These are phyloP conservation scores for Plecturocebus donacophilus DNA, from an alignment of 2,113 vertebrate genomes.

Conservation along the genomic window DNA sequence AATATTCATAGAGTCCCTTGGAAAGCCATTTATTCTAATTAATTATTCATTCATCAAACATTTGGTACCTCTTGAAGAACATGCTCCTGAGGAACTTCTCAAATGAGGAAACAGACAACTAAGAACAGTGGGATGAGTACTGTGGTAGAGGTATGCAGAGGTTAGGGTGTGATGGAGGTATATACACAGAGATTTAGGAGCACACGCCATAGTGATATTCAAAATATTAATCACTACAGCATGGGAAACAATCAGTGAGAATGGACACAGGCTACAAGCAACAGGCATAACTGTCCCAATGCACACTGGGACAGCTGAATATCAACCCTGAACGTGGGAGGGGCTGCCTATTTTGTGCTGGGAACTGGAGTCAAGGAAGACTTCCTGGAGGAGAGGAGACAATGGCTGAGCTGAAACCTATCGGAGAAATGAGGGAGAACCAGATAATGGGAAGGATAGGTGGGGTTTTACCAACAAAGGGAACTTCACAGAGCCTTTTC, in stretches of 20 bases:
- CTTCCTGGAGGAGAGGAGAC: neutral
- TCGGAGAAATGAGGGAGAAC: neutral
- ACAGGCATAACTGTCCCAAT: fast-evolving
- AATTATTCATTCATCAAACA: neutral
- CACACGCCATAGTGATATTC: neutral
- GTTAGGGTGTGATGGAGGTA: neutral
- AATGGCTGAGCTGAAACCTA: neutral
- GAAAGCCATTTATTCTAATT: neutral
- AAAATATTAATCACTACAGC: neutral
- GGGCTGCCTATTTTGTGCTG: neutral
- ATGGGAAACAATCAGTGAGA: fast-evolving
- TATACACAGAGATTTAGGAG: fast-evolving
- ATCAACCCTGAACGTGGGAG: neutral
- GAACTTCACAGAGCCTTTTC: neutral
- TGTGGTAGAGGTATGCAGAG: neutral
- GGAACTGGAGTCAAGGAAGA: neutral
- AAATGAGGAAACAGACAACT: neutral
- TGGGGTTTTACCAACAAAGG: neutral
- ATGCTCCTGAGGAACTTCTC: neutral
- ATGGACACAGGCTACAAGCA: neutral
- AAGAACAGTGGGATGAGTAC: neutral
- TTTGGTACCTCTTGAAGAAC: neutral
- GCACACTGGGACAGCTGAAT: neutral
- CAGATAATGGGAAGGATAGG: neutral
- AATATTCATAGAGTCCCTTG: neutral